Evolutionary conservation across 2,888 invertebrate genomes (phyloP).

Genomic region (Nowickia ferox): DNA sequence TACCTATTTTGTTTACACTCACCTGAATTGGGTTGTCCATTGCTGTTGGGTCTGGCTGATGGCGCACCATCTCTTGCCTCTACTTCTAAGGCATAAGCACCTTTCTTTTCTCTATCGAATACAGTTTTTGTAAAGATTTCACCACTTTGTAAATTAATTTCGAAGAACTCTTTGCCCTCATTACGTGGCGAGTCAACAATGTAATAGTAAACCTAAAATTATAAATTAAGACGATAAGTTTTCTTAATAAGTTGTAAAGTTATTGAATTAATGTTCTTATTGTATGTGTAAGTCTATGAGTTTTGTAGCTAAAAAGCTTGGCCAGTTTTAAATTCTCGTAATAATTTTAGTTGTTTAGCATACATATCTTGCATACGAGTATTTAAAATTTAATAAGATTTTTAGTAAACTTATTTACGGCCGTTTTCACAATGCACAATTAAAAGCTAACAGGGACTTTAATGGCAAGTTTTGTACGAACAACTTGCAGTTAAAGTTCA

Average conservation of each 20-base stretch:
- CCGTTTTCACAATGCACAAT: too few relatives aligned
- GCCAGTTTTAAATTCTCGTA: too few relatives aligned
- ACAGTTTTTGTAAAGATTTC: constrained; percentile 97
- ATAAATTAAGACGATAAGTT: constrained; percentile 41
- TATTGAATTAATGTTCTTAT: neutral
- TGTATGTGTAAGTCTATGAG: too few relatives aligned
- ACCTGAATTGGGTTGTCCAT: constrained; percentile 98
- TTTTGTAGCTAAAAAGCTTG: too few relatives aligned
- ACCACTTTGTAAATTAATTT: constrained; percentile 97
- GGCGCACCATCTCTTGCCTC: constrained; percentile 98
- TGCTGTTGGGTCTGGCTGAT: constrained; percentile 97
- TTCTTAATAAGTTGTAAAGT: neutral
- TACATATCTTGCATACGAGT: too few relatives aligned
- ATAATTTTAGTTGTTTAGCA: too few relatives aligned
- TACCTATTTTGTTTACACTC: constrained; percentile 79
- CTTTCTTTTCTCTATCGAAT: constrained; percentile 99
- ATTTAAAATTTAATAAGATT: too few relatives aligned
- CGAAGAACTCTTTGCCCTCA: constrained; percentile 97
- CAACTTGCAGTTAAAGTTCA: too few relatives aligned
- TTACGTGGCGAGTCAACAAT: constrained; percentile 95
- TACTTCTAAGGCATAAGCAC: constrained; percentile 98
- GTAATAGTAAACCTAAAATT: constrained; percentile 93
- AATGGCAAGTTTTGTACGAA: too few relatives aligned
- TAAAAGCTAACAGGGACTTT: too few relatives aligned
- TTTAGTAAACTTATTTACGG: too few relatives aligned